Conservation (phyloP, 2,888 invertebrate species). For the Erebia aethiops region DNA sequence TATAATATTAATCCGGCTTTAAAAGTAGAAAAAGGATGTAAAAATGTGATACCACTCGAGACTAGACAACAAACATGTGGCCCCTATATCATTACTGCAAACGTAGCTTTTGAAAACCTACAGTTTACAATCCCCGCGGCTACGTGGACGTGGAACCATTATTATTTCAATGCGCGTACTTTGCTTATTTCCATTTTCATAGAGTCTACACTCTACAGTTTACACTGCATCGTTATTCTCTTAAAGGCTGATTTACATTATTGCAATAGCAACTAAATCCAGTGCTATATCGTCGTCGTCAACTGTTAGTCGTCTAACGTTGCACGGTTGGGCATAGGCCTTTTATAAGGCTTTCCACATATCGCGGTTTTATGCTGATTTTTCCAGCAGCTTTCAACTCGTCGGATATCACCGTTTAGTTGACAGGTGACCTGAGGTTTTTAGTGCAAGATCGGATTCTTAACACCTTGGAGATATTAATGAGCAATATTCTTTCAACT, state of each 20-base stretch:
- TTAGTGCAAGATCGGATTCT: not conserved
- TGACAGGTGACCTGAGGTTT: no score
- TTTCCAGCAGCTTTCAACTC: no score
- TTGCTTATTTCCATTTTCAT: conserved; percentile 29
- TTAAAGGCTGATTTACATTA: not conserved
- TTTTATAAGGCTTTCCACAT: no score
- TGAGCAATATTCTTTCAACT: no score
- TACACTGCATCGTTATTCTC: conserved; percentile 21
- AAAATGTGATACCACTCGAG: conserved; percentile 21
- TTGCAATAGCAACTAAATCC: no score
- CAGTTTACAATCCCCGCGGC: conserved; percentile 30
- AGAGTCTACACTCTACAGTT: conserved; percentile 13
- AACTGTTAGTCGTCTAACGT: no score
- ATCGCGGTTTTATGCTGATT: no score
- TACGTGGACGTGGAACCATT: conserved; percentile 23
- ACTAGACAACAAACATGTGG: conserved; percentile 30
- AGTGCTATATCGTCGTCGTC: no score
- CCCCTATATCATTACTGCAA: conserved; percentile 28
- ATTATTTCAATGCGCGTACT: conserved; percentile 33
- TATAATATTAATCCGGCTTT: not conserved
- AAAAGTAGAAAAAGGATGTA: not conserved
- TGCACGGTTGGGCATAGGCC: no score
- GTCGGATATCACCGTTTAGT: no score
- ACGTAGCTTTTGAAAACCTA: conserved; percentile 31
- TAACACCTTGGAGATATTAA: no score